Percentiles rank a stretch among this genome's conserved stretches.
Conservation (phyloP, 1,140 invertebrate species). For the Nylanderia fulva region DNA sequence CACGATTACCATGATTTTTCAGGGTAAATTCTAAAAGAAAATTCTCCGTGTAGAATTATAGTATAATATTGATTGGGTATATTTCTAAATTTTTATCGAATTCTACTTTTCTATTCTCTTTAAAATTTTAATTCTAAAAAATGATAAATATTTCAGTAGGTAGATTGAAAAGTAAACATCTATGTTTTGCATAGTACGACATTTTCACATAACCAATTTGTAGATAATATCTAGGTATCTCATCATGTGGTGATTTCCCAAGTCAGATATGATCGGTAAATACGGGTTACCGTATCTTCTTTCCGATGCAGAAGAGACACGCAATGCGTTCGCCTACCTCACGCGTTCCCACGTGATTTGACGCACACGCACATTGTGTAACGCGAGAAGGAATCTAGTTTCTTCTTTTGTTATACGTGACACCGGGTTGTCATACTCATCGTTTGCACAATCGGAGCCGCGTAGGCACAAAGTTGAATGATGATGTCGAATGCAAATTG, state of each 20-base stretch:
- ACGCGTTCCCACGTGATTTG: slow-evolving; percentile 67
- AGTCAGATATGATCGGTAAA: slow-evolving; percentile 66
- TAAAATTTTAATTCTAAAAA: not conserved
- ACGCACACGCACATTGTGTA: slow-evolving; percentile 69
- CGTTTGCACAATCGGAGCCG: slow-evolving; percentile 49
- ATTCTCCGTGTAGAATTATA: no score
- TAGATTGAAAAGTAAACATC: slow-evolving; percentile 13
- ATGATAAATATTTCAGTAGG: not conserved
- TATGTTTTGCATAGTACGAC: not conserved
- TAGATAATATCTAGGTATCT: slow-evolving; percentile 21
- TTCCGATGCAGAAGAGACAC: slow-evolving; percentile 45
- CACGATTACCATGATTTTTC: no score
- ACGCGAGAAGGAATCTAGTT: slow-evolving; percentile 58
- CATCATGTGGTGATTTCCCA: not conserved
- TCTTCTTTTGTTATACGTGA: slow-evolving; percentile 54
- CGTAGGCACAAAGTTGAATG: slow-evolving; percentile 18
- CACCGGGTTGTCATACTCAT: slow-evolving; percentile 21
- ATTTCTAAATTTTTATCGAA: not conserved
- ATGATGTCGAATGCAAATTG: slow-evolving; percentile 46
- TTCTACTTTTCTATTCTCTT: not conserved
- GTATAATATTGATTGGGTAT: not conserved
- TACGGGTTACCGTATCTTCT: slow-evolving; percentile 44
- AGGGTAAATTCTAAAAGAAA: no score
- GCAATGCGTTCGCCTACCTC: slow-evolving; percentile 63
- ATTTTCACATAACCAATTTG: slow-evolving; percentile 39